Evolutionary conservation across 2,888 invertebrate species (phyloP), one percentile per base, ranked within the genome.

Genomic region (Cephus pulcher): DNA sequence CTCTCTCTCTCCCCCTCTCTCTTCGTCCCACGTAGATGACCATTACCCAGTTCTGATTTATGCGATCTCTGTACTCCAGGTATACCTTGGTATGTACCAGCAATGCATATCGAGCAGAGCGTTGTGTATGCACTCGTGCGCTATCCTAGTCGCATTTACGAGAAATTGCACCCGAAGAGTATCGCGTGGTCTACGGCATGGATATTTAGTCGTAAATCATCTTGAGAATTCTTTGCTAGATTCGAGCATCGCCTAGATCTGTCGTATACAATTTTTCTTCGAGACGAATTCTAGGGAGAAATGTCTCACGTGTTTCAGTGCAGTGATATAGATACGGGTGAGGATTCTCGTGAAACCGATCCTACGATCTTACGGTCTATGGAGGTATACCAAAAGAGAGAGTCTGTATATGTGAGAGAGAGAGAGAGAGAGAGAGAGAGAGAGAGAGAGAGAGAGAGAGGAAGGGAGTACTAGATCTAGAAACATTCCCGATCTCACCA

Each of bases 1-100:
- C 40, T 40, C 34, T 37, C 40, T 15, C 40, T 15, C 40, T 76
- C 32, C 32, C 79, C 79, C 78, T 71, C 69, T 78, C 79, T 78
- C 75, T n/a, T 75, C n/a, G 71, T 73, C 74, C 76, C 34, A 34
- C 74, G 68, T 71, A 74, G 56, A 56, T 56, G 56, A 56, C 56
- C 56, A 56, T 56, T 56, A 56, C 56, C 56, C 23, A 9, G 23
- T 56, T 56, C 56, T 56, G 56, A 56, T 56, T 56, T 56, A 56
- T 56, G 56, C 56, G 56, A 56, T 15, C 56, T 15, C 56, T 23
- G 9, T 56, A 56, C 56, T 56, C 56, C 23, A 23, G 56, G 56
- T 56, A 56, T 56, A 56, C 56, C 23, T 56, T 56, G 56, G 56
- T 23, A 56, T 23, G 56, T 56, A 23, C 56, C 56, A 56, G 56